phyloP scores from a whole-genome alignment of 2,113 vertebrate genomes.

The Condylura cristata region DNA sequence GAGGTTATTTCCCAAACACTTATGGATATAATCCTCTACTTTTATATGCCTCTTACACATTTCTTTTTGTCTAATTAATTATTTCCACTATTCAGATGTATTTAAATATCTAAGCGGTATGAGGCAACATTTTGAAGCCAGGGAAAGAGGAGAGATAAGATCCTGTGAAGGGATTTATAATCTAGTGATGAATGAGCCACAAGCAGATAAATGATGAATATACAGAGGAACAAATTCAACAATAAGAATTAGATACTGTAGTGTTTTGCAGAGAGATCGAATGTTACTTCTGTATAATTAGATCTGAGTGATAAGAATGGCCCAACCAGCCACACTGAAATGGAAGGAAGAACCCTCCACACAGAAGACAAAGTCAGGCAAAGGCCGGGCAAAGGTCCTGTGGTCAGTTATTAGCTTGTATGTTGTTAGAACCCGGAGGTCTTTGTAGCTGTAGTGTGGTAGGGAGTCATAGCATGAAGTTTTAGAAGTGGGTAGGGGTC shows the following conservation, averaged over 20 bases:
- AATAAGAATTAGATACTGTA: background rate
- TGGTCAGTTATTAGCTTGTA: background rate
- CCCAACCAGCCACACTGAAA: background rate
- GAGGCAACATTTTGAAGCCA: background rate
- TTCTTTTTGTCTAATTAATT: background rate
- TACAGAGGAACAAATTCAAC: background rate
- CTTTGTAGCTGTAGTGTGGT: too few relatives aligned
- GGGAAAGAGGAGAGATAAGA: background rate
- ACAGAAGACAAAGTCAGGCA: background rate
- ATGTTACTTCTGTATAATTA: background rate
- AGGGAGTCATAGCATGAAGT: background rate
- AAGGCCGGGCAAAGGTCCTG: background rate
- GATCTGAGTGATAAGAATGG: background rate
- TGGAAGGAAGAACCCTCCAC: background rate
- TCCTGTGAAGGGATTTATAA: background rate
- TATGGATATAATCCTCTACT: background rate
- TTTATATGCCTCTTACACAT: background rate
- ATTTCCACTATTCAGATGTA: background rate
- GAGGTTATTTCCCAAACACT: background rate
- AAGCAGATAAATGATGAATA: background rate
- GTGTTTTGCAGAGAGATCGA: background rate
- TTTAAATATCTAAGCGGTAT: background rate
- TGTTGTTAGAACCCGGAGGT: background rate
- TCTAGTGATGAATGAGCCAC: background rate
- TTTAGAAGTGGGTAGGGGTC: too few relatives aligned